Conservation (phyloP, 2,113 vertebrate genomes). For the Hyperoodon ampullatus region DNA sequence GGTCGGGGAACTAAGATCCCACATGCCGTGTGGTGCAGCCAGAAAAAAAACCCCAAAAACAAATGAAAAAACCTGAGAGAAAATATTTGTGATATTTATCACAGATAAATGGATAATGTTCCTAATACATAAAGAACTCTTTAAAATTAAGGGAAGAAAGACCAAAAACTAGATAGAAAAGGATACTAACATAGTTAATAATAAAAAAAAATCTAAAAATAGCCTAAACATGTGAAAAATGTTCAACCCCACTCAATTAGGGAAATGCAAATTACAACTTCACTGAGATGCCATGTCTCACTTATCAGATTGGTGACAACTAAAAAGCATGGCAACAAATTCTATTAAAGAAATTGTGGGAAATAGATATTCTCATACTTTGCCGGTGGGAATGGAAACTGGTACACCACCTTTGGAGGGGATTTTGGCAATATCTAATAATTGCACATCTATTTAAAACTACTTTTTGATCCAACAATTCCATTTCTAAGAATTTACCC, state of each 20-base stretch:
- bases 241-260: background rate
- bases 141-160: background rate
- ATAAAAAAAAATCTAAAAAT: background rate
- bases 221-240: background rate
- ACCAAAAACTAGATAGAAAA: background rate
- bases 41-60: too few relatives aligned
- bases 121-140: background rate
- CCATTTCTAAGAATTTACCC: background rate
- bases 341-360: background rate
- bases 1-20: too few relatives aligned
- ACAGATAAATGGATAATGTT: background rate
- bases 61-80: too few relatives aligned
- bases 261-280: background rate
- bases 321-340: background rate
- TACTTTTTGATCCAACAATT: background rate
- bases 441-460: background rate
- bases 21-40: too few relatives aligned
- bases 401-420: too few relatives aligned
- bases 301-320: background rate
- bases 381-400: background rate
- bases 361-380: background rate
- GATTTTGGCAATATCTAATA: background rate
- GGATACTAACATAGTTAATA: background rate
- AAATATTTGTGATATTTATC: background rate
- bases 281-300: background rate